Evolutionary conservation across 2,888 invertebrate species (phyloP).

Genomic region (Taphrorychus bicolor): DNA sequence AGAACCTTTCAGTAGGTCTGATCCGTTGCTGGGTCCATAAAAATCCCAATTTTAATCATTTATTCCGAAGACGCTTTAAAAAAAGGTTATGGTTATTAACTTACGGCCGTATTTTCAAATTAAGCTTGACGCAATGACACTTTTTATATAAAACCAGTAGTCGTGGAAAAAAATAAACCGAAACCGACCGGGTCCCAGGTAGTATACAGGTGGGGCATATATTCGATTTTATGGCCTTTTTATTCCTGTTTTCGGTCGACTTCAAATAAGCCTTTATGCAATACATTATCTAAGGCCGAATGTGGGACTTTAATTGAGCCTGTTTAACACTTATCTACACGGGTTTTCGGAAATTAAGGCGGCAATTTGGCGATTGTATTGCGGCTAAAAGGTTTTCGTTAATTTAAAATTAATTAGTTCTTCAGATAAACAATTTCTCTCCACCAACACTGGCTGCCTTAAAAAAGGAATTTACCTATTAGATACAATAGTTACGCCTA

Average conservation of each 20-base stretch:
- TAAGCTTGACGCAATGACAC: conserved; percentile 58
- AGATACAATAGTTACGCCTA: too few species aligned
- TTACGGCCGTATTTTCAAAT: conserved; percentile 59
- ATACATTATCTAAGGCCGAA: conserved; percentile 48
- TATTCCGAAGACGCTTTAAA: conserved; percentile 18
- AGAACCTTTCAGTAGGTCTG: too few species aligned
- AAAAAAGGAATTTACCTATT: too few species aligned
- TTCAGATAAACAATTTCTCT: background rate
- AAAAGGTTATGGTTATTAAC: conserved; percentile 47
- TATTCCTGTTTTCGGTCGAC: conserved; percentile 50
- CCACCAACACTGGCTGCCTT: too few species aligned
- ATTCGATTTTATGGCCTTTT: conserved; percentile 51
- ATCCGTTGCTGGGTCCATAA: background rate
- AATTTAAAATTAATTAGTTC: background rate
- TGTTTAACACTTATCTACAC: conserved; percentile 43
- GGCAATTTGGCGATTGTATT: background rate
- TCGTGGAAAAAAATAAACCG: conserved; percentile 56
- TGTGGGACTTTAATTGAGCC: conserved; percentile 35
- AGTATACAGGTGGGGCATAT: conserved; percentile 47
- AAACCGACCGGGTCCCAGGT: conserved; percentile 42
- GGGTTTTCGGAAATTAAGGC: conserved; percentile 13
- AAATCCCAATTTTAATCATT: conserved; percentile 26
- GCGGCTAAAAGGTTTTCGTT: too few species aligned
- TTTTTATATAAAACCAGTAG: conserved; percentile 61
- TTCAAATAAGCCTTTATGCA: conserved; percentile 50